These are phyloP conservation scores for Chrysomela aeneicollis DNA, from an alignment of 2,888 invertebrate genomes.

Conservation along the genomic window DNA sequence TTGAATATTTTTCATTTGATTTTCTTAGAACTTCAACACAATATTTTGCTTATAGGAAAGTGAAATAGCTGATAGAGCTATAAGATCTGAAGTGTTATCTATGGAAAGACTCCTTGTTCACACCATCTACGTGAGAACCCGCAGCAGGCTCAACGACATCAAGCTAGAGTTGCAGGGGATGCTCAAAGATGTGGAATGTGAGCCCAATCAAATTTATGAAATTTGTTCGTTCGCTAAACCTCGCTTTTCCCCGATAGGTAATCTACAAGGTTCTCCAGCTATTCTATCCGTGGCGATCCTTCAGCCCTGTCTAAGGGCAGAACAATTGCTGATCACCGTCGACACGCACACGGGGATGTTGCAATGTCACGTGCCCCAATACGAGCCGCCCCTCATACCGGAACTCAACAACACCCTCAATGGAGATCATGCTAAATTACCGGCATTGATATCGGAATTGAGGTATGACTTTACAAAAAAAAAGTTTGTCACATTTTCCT, in stretches of 20 bases:
- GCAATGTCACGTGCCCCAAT: conserved; percentile 91
- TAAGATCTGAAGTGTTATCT: conserved; percentile 90
- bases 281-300: conserved; percentile 90
- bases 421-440: conserved; percentile 73
- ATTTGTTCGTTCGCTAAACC: conserved; percentile 16
- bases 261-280: conserved; percentile 90
- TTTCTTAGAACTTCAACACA: no score
- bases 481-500: background rate
- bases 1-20: no score
- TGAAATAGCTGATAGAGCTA: conserved; percentile 78
- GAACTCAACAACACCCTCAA: conserved; percentile 85
- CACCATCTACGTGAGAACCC: conserved; percentile 92
- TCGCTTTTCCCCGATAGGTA: conserved; percentile 68
- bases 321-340: conserved; percentile 90
- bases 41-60: conserved; percentile 60
- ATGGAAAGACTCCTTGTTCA: conserved; percentile 94
- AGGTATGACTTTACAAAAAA: no score
- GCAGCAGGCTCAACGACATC: conserved; percentile 82
- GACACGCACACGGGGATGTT: conserved; percentile 94
- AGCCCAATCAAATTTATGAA: conserved; percentile 51
- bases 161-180: conserved; percentile 78
- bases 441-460: conserved; percentile 74
- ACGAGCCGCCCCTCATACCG: conserved; percentile 80
- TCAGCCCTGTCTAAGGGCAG: conserved; percentile 89
- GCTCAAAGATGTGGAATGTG: conserved; percentile 76